Conservation (phyloP, 2,113 vertebrate genomes). For the Noturus placidus region DNA sequence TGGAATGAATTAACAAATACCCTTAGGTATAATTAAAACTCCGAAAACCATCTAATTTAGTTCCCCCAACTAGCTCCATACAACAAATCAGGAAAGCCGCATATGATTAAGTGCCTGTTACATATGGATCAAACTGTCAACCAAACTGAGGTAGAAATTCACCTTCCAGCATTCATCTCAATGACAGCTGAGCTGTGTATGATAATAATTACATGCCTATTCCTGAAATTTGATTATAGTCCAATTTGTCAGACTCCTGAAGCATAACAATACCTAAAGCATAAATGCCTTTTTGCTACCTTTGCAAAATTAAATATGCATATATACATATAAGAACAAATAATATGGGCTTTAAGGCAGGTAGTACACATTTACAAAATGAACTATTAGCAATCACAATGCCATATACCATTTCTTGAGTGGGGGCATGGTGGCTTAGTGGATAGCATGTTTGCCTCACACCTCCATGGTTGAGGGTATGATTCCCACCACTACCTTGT, state of each 20-base stretch:
- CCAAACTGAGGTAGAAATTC: conserved; percentile 21
- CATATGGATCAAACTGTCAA: conserved; percentile 12
- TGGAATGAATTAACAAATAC: conserved; percentile 27
- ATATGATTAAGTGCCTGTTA: background rate
- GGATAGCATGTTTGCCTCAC: no score
- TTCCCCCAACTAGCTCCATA: background rate
- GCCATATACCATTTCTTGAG: background rate
- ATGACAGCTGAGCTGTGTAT: background rate
- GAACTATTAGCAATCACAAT: background rate
- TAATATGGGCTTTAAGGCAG: background rate
- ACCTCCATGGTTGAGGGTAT: no score
- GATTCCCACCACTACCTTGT: no score
- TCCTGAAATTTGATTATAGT: background rate
- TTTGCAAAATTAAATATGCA: background rate
- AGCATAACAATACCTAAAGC: background rate
- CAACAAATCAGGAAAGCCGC: conserved; percentile 8
- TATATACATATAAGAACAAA: background rate
- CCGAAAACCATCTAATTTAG: conserved; percentile 2
- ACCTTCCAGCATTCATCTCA: background rate
- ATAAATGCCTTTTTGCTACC: background rate
- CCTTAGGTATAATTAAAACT: background rate
- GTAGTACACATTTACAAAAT: background rate
- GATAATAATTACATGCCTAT: background rate
- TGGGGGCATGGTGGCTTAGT: background rate
- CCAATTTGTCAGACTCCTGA: background rate